Conservation (phyloP, 2,888 invertebrate genomes). For the Andrena fulva region DNA sequence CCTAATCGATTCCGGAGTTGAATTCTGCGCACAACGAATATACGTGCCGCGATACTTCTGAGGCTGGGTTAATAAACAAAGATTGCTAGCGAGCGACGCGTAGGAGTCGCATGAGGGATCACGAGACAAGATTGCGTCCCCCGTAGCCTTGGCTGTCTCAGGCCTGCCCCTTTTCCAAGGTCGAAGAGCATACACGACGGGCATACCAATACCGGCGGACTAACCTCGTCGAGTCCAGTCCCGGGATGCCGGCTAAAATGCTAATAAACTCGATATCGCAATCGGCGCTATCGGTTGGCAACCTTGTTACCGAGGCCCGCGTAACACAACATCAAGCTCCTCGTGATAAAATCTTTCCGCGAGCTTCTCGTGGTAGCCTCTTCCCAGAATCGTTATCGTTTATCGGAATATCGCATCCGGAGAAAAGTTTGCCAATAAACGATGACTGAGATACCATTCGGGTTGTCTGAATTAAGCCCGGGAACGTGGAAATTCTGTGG, state of each 20-base stretch:
- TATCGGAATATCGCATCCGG: not conserved
- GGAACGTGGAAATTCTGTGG: not conserved
- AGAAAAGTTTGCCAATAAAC: not conserved
- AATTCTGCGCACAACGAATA: slow-evolving; percentile 12
- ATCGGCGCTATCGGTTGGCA: not conserved
- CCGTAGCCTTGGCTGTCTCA: slow-evolving; percentile 39
- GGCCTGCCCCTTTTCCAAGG: slow-evolving; percentile 36
- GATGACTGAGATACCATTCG: not conserved
- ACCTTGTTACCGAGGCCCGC: not conserved
- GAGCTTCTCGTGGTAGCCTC: not conserved
- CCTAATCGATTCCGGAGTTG: slow-evolving; percentile 6
- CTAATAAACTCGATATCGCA: not conserved
- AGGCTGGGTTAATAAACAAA: slow-evolving; percentile 64
- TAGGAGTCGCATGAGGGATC: slow-evolving; percentile 11
- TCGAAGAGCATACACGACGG: slow-evolving; percentile 3
- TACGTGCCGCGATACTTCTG: slow-evolving; percentile 34
- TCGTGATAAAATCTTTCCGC: not conserved
- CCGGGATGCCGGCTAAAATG: slow-evolving; percentile 1
- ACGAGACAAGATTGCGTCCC: slow-evolving; percentile 43
- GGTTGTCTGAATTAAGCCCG: not conserved
- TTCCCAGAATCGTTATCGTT: not conserved
- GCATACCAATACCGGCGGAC: slow-evolving; percentile 33
- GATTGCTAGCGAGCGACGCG: slow-evolving; percentile 55
- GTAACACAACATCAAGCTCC: not conserved
- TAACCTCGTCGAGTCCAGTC: slow-evolving; percentile 15